Evolutionary conservation across 2,888 invertebrate genomes (phyloP).

Genomic region (Mechanitis messenoides): DNA sequence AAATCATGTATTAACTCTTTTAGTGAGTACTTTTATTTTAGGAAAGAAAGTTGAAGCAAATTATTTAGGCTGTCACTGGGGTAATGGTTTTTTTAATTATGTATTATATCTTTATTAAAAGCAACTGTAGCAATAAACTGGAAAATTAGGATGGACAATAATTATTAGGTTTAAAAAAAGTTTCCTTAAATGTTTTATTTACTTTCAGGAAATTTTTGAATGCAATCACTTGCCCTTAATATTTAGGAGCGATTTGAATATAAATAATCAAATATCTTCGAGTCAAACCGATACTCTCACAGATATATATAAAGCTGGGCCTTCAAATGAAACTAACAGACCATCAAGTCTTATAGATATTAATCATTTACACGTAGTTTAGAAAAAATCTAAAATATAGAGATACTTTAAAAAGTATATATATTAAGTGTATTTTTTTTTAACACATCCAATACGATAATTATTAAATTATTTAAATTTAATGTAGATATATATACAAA

Average conservation of each 20-base stretch:
- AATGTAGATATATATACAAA: too few species aligned
- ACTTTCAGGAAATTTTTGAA: conserved; percentile 43
- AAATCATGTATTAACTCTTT: too few species aligned
- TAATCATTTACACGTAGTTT: background rate
- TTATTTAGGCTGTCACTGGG: too few species aligned
- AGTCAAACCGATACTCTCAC: conserved; percentile 30
- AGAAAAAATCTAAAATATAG: background rate
- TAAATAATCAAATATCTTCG: conserved; percentile 8
- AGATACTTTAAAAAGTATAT: background rate
- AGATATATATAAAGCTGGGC: conserved; percentile 32
- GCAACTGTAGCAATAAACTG: too few species aligned
- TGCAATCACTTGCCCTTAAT: conserved; percentile 47
- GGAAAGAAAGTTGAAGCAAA: too few species aligned
- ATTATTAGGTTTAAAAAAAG: background rate
- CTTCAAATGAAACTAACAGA: conserved; percentile 12
- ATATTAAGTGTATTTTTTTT: too few species aligned
- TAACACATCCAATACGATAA: too few species aligned
- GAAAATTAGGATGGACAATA: background rate
- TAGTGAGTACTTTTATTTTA: too few species aligned
- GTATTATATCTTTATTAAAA: too few species aligned
- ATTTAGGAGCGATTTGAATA: conserved; percentile 27
- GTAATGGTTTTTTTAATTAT: too few species aligned
- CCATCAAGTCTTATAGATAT: conserved; percentile 19
- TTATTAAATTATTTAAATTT: too few species aligned
- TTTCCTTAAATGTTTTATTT: background rate